Base-by-base conservation (phyloP, 1,140 invertebrate species). In the Aphidius gifuensis region DNA sequence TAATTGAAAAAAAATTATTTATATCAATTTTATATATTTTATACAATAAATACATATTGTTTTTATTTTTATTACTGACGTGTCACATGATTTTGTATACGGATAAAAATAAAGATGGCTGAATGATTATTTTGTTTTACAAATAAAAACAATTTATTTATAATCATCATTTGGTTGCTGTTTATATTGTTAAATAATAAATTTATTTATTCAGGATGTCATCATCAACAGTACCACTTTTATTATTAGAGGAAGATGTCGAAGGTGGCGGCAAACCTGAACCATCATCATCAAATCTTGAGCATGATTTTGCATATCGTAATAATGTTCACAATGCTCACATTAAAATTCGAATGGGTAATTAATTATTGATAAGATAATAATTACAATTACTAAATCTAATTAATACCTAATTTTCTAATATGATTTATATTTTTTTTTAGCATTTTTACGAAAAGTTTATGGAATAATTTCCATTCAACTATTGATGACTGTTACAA, bases 361-460 rank as follows among this genome's bases (percentile, higher is more conserved):
- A 66, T 56, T 68, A 49, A 57, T 55, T 11, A 60, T 23, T 59
- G 45, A 49, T 48, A 56, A 42, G 5, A 21, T 6, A 44, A 53
- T 53, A 39, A 53, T 53, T 39, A 16, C 11, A 8, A 11, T 16
- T 38, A 16, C 32, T 38, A 46, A 60, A 21, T 50, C 42, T 54
- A 56, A 47, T 49, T 57, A 7, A 44, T 59, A 40, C 42, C 16
- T 16, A 16, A 54, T 23, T 9, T 48, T 59, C 44, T 65, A 9
- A 23, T 50, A 32, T 32, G 1, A 61, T 53, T 43, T 6, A 16
- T 48, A 55, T 40, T 53, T 47, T 62, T 61, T 71, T 72, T 8
- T 62, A 83, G 81, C 79, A 3, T 94, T 94, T 71, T 82, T 94
- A 51, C 83, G 91, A n/a, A 94, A 94, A 76, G 92, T 94, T 5